Evolutionary conservation across 2,888 invertebrate genomes (phyloP).

Genomic region (Melangyna quadrimaculata): DNA sequence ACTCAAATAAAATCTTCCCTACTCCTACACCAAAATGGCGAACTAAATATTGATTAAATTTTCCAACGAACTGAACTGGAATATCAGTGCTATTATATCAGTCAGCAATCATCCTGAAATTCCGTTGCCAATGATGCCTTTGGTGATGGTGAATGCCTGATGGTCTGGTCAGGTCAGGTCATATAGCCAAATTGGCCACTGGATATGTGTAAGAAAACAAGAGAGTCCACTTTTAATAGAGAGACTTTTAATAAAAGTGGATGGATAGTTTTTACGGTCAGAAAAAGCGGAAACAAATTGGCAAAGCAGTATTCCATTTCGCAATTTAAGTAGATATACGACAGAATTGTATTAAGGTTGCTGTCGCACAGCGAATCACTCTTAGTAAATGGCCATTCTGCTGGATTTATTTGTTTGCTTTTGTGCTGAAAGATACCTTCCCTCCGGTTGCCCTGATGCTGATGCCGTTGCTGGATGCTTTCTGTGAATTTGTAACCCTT

Average conservation of each 20-base stretch:
- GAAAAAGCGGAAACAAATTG: background rate
- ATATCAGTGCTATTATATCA: conserved; percentile 46
- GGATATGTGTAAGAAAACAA: conserved; percentile 4
- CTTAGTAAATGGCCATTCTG: conserved; percentile 31
- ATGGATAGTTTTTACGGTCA: background rate
- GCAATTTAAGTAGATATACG: background rate
- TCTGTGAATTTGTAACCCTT: conserved; percentile 25
- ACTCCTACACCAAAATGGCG: conserved; percentile 6
- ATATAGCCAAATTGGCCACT: background rate
- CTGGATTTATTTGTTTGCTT: conserved; percentile 30
- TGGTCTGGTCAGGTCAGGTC: no score
- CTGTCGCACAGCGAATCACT: conserved; percentile 38
- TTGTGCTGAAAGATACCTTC: conserved; percentile 16
- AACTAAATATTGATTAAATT: conserved; percentile 55
- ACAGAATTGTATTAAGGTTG: conserved; percentile 45
- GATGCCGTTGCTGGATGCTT: background rate
- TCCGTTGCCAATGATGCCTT: background rate
- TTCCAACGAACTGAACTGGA: conserved; percentile 56
- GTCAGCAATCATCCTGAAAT: conserved; percentile 14
- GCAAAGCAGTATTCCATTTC: background rate
- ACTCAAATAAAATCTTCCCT: no score
- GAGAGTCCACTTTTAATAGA: background rate
- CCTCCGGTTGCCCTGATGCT: background rate
- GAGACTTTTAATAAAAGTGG: background rate
- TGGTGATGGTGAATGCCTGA: background rate